Conservation (phyloP, 2,888 invertebrate species). For the Dascillus cervinus region DNA sequence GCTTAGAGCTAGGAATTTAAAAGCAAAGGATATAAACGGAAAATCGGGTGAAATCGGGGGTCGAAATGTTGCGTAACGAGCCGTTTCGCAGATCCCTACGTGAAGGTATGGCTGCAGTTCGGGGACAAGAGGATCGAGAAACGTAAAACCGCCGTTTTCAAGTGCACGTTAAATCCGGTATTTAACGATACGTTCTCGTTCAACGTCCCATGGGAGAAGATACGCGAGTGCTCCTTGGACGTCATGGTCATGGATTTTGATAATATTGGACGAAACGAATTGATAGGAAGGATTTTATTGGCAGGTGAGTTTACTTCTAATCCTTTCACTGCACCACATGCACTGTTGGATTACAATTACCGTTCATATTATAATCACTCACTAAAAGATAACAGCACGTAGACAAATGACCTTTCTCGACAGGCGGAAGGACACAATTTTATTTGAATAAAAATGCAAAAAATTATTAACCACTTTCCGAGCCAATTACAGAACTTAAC, state of each 20-base stretch:
- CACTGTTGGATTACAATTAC: no score
- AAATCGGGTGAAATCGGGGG: slow-evolving; percentile 81
- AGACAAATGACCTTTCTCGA: no score
- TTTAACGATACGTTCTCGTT: slow-evolving; percentile 95
- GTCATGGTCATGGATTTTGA: slow-evolving; percentile 97
- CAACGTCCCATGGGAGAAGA: slow-evolving; percentile 96
- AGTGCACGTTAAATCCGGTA: slow-evolving; percentile 89
- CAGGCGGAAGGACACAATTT: no score
- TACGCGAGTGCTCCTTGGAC: slow-evolving; percentile 87
- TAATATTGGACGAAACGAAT: slow-evolving; percentile 88
- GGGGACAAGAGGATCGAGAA: slow-evolving; percentile 93
- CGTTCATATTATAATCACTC: no score
- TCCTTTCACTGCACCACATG: no score
- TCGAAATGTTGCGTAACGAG: no score
- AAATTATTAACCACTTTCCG: no score
- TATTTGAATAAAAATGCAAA: no score
- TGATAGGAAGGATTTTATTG: slow-evolving; percentile 85
- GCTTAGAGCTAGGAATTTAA: slow-evolving; percentile 87
- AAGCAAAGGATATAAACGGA: slow-evolving; percentile 94
- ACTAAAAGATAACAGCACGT: no score
- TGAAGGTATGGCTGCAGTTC: slow-evolving; percentile 96
- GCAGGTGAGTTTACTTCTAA: slow-evolving; percentile 78
- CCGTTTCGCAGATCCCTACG: slow-evolving; percentile 91
- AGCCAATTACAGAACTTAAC: no score
- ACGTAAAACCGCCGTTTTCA: slow-evolving; percentile 90